phyloP scores from a whole-genome alignment of 92 coral and sea anemone genomes.

The Palythoa caribaeorum region DNA sequence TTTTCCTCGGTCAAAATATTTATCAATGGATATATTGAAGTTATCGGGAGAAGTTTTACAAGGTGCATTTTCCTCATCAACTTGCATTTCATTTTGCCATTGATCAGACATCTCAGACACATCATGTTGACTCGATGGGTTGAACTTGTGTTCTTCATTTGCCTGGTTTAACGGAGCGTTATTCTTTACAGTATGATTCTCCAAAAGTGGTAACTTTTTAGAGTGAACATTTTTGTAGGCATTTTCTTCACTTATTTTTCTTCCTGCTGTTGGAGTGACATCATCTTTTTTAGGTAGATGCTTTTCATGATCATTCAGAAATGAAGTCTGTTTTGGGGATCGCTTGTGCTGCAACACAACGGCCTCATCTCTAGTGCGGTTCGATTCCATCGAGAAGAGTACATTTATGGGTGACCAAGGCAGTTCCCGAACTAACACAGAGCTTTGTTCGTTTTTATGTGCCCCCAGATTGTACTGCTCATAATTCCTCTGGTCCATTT shows the following conservation, averaged over 20 bases:
- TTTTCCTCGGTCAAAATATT: neutral
- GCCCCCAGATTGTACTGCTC: neutral
- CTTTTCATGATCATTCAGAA: neutral
- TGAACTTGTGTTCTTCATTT: neutral
- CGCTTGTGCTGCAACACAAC: neutral
- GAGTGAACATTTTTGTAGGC: neutral
- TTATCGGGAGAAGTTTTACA: neutral
- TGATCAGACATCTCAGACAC: too few species aligned
- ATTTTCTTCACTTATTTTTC: neutral
- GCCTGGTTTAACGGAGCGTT: neutral
- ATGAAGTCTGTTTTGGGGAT: neutral
- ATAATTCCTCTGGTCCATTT: neutral
- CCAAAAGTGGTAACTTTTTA: neutral
- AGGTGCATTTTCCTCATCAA: neutral
- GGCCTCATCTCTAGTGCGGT: neutral
- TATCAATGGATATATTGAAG: neutral
- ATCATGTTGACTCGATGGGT: neutral
- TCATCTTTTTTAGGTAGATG: neutral
- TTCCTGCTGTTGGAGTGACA: neutral
- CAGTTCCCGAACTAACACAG: neutral
- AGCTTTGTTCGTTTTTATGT: neutral
- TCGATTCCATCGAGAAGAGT: constrained; percentile 10
- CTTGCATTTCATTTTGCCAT: neutral
- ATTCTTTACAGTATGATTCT: neutral
- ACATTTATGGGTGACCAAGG: constrained; percentile 15